Evolutionary conservation across 2,113 vertebrate species (phyloP).

Genomic region (Lynx canadensis): DNA sequence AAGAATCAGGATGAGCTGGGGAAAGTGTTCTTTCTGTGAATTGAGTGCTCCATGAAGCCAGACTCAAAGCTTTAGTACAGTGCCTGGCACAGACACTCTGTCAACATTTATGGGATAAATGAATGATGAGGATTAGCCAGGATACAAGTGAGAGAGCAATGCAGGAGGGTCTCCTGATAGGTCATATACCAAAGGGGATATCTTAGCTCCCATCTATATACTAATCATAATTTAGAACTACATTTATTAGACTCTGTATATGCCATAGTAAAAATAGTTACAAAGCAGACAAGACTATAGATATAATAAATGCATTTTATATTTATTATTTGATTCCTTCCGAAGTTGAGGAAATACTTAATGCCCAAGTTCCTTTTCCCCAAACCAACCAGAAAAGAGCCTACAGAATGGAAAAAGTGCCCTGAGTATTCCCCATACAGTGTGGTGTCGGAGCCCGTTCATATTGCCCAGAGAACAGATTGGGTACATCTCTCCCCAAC

Average conservation of each 20-base stretch:
- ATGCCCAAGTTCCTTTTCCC: background rate
- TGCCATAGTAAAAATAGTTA: slow-evolving; percentile 42
- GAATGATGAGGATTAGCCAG: background rate
- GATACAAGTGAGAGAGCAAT: background rate
- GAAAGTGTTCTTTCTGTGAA: background rate
- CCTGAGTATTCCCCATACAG: background rate
- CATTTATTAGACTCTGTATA: background rate
- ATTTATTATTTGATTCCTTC: slow-evolving; percentile 48
- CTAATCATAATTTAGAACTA: slow-evolving; percentile 18
- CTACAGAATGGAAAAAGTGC: background rate
- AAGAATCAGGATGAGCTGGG: background rate
- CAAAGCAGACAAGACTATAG: background rate
- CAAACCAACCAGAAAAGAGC: background rate
- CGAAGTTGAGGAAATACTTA: slow-evolving; percentile 39
- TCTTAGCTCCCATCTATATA: background rate
- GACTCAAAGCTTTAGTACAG: background rate
- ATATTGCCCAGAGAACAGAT: background rate
- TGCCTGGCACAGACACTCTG: background rate
- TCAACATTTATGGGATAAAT: background rate
- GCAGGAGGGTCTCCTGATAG: background rate
- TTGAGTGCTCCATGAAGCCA: background rate
- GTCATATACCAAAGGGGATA: background rate
- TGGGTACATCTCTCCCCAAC: background rate
- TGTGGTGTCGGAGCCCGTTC: background rate
- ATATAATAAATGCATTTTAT: slow-evolving; percentile 13